These are phyloP conservation scores for Anthopleura xanthogrammica DNA, from an alignment of 92 coral and sea anemone genomes.

Conservation along the genomic window DNA sequence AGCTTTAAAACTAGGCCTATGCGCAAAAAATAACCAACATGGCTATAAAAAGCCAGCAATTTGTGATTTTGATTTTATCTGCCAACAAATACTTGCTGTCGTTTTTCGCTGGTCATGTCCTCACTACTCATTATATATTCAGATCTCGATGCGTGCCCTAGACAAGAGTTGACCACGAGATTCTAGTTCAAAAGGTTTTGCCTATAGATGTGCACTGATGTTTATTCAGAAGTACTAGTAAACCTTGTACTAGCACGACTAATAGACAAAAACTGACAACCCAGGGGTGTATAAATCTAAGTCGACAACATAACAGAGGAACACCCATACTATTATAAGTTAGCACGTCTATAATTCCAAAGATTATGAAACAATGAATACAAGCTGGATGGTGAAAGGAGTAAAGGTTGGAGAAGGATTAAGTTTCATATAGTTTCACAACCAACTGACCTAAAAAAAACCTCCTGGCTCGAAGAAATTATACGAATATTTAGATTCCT, in stretches of 20 bases:
- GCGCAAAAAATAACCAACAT: not conserved
- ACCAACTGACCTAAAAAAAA: not conserved
- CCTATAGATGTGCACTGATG: not conserved
- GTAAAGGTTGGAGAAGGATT: not conserved
- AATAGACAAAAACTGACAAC: not conserved
- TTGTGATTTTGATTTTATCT: not conserved
- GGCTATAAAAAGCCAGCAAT: not conserved
- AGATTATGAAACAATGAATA: not conserved
- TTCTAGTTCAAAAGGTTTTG: constrained; percentile 1
- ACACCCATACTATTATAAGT: not conserved
- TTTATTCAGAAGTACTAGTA: not conserved
- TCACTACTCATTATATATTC: not conserved
- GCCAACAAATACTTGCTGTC: not conserved
- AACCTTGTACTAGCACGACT: not conserved
- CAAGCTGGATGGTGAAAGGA: not conserved
- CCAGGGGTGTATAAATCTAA: not conserved
- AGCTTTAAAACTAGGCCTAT: not conserved
- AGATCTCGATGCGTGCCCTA: not conserved
- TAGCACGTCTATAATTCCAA: not conserved
- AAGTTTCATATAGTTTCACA: not conserved
- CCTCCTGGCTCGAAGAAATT: not conserved
- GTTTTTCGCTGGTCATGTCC: not conserved
- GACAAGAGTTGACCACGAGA: constrained; percentile 5
- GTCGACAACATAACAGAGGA: not conserved
- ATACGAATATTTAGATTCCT: not conserved